A percentile compares a stretch with the other conserved stretches of the same genome.
phyloP scores from a whole-genome alignment of 64 coral and sea anemone genomes.

The Montipora capricornis region DNA sequence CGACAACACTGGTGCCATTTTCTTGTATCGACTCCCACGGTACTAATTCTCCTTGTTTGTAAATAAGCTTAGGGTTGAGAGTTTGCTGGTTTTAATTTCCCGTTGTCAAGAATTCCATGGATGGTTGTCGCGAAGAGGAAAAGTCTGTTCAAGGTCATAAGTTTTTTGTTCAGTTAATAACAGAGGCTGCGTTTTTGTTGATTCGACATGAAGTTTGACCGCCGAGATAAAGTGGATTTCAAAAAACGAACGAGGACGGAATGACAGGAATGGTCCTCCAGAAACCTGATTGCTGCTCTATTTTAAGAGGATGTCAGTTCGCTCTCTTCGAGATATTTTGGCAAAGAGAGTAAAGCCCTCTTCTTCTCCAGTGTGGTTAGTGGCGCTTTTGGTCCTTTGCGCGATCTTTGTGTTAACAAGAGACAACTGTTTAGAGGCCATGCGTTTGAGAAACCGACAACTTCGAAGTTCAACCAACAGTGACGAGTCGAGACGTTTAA shows the following conservation, averaged over 20 bases:
- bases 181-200: background rate
- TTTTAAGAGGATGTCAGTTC: conserved; percentile 66
- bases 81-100: conserved; percentile 1
- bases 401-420: conserved; percentile 55
- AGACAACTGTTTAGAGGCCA: conserved; percentile 1
- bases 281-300: background rate
- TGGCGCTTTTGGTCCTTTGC: conserved; percentile 62
- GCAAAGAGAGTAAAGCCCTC: conserved; percentile 27
- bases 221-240: conserved; percentile 21
- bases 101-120: background rate
- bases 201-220: background rate
- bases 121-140: background rate
- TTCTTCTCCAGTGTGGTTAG: conserved; percentile 21
- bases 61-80: conserved; percentile 13
- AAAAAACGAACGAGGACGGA: background rate
- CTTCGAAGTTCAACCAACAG: conserved; percentile 13
- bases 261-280: conserved; percentile 10
- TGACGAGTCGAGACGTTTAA: conserved; percentile 25
- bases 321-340: conserved; percentile 32
- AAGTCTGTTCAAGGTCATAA: background rate
- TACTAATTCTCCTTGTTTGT: background rate
- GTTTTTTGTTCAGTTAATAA: background rate
- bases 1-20: background rate
- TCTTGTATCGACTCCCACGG: background rate
- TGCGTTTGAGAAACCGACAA: conserved; percentile 13